Conservation (phyloP, 2,888 invertebrate genomes). For the Ophion ventricosus region DNA sequence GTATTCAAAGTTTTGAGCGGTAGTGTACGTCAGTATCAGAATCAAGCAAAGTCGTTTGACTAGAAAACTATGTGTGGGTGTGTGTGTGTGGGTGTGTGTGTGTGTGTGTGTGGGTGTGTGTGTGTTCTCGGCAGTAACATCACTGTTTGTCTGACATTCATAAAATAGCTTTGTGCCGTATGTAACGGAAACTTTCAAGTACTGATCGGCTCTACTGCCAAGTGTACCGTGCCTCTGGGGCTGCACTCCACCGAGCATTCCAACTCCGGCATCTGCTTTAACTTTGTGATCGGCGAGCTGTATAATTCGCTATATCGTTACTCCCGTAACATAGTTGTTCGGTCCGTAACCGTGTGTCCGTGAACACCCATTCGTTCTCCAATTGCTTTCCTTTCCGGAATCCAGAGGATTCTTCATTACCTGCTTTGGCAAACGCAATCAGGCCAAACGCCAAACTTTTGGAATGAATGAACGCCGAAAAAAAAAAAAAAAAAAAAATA, state of each 20-base stretch:
- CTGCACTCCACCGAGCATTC: slow-evolving; percentile 54
- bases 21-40: slow-evolving; percentile 24
- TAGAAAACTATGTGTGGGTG: slow-evolving; percentile 18
- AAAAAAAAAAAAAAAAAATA: too few species aligned
- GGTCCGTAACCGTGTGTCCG: not conserved
- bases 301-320: slow-evolving; percentile 43
- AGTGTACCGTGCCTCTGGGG: slow-evolving; percentile 11
- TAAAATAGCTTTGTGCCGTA: slow-evolving; percentile 58
- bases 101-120: not conserved
- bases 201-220: slow-evolving; percentile 21
- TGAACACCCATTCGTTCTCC: not conserved
- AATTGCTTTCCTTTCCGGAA: not conserved
- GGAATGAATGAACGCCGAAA: not conserved
- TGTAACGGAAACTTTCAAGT: slow-evolving; percentile 14
- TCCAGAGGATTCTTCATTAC: not conserved
- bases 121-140: not conserved
- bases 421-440: not conserved
- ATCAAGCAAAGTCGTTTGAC: slow-evolving; percentile 45
- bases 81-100: not conserved
- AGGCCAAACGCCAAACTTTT: not conserved
- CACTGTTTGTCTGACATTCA: slow-evolving; percentile 46
- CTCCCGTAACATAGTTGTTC: slow-evolving; percentile 2
- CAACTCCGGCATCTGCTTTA: slow-evolving; percentile 28
- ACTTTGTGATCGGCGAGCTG: slow-evolving; percentile 31
- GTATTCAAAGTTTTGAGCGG: too few species aligned